A percentile compares a stretch with the other conserved stretches of the same genome.
These are phyloP conservation scores for Drosophila bipectinata DNA, from an alignment of 1,140 invertebrate species.

Conservation along the genomic window DNA sequence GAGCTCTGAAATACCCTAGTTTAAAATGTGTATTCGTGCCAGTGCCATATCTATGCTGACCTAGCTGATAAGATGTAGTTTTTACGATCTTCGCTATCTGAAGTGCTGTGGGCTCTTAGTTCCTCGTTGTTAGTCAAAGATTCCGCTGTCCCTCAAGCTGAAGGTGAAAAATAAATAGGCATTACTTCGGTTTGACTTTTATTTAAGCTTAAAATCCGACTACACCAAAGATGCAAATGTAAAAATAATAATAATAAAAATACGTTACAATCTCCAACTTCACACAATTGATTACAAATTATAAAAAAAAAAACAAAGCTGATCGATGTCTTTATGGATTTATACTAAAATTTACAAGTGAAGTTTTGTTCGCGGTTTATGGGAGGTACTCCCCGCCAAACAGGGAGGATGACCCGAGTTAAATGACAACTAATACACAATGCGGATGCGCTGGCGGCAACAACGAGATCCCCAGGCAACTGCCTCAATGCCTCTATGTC, in stretches of 20 bases:
- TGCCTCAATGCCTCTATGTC: conserved; percentile 83
- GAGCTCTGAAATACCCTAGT: too few species aligned
- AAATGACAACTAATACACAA: conserved; percentile 61
- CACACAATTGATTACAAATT: conserved; percentile 34
- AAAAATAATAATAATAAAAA: conserved; percentile 45
- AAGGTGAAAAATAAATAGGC: neutral
- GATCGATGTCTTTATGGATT: conserved; percentile 30
- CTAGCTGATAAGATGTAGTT: conserved; percentile 38
- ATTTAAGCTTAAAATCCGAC: conserved; percentile 63
- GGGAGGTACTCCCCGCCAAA: conserved; percentile 15
- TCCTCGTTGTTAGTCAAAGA: conserved; percentile 39
- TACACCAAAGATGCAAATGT: conserved; percentile 51
- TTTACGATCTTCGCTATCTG: conserved; percentile 51
- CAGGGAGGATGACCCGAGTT: conserved; percentile 22
- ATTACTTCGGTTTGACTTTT: conserved; percentile 38
- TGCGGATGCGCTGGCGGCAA: conserved; percentile 64
- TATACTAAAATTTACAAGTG: conserved; percentile 61
- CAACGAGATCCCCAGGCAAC: conserved; percentile 73
- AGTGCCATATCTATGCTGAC: conserved; percentile 25
- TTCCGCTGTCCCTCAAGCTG: conserved; percentile 61
- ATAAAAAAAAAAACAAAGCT: conserved; percentile 36
- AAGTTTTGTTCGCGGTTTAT: conserved; percentile 54
- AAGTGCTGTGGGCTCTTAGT: conserved; percentile 3
- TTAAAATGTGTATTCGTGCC: too few species aligned
- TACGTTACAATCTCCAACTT: conserved; percentile 34